These are phyloP conservation scores for Vesta saturnalis DNA, from an alignment of 2,888 invertebrate species.

Conservation along the genomic window DNA sequence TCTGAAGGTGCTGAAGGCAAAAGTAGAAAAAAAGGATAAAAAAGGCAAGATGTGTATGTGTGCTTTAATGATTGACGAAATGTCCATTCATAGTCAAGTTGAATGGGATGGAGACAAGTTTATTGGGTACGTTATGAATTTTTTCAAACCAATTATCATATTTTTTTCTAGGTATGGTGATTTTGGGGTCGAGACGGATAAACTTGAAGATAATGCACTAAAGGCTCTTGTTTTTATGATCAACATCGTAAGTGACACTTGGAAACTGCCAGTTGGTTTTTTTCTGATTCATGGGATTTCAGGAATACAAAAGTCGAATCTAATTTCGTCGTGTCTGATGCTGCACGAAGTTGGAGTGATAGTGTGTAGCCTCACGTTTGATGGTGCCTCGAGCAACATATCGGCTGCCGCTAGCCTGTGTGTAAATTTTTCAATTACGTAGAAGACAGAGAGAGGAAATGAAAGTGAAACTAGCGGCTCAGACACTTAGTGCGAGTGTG, in stretches of 20 bases:
- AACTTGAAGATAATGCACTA: too few species aligned
- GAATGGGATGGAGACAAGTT: too few species aligned
- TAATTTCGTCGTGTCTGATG: constrained; percentile 37
- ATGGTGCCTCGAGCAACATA: constrained; percentile 36
- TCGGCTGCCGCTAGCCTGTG: constrained; percentile 18
- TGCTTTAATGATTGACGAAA: too few species aligned
- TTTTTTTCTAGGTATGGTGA: constrained; percentile 36
- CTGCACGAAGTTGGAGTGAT: constrained; percentile 39
- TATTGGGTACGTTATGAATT: too few species aligned
- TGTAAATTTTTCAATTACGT: too few species aligned
- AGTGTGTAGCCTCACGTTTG: constrained; percentile 45
- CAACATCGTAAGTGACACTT: constrained; percentile 38
- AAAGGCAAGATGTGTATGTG: too few species aligned
- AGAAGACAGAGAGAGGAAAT: constrained; percentile 43
- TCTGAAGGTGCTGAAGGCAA: too few species aligned
- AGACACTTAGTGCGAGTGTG: constrained; percentile 45
- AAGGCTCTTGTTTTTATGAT: too few species aligned
- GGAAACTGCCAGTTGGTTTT: constrained; percentile 48
- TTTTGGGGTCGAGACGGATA: constrained; percentile 39
- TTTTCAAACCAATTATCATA: too few species aligned
- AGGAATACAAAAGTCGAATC: constrained; percentile 32
- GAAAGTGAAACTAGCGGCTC: constrained; percentile 46
- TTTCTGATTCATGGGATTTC: constrained; percentile 37
- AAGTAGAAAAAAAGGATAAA: too few species aligned
- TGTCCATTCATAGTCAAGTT: too few species aligned